Conservation (phyloP, 2,888 invertebrate species). For the Tipula vernalis region DNA sequence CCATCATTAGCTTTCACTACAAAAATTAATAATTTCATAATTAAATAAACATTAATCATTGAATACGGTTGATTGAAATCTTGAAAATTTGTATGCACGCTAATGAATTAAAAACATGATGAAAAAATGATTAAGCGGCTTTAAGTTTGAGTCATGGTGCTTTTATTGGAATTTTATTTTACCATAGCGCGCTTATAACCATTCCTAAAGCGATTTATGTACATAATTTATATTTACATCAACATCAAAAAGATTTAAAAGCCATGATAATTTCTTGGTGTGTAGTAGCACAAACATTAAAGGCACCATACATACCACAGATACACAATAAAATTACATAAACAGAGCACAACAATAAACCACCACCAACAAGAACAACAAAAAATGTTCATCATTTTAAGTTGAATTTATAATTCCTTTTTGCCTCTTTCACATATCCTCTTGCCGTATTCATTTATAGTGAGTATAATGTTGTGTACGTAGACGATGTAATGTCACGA, state of each 20-base stretch:
- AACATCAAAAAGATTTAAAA: not conserved
- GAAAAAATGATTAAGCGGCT: not conserved
- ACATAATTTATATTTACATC: not conserved
- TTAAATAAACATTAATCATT: not conserved
- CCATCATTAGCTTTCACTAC: not conserved
- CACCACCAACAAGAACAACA: not conserved
- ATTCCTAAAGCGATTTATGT: not conserved
- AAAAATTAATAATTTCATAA: not conserved
- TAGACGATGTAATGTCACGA: not conserved
- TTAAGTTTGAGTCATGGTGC: not conserved
- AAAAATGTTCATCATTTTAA: not conserved
- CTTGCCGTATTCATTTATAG: not conserved
- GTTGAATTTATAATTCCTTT: not conserved
- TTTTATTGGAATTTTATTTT: not conserved
- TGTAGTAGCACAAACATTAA: not conserved
- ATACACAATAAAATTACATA: not conserved
- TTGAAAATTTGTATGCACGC: not conserved
- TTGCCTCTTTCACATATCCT: not conserved
- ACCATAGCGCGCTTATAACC: not conserved
- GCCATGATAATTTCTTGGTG: not conserved
- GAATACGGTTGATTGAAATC: not conserved
- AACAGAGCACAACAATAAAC: not conserved
- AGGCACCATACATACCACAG: not conserved
- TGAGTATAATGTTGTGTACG: not conserved
- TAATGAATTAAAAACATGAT: not conserved